Evolutionary conservation across 2,888 invertebrate species (phyloP).

Genomic region (Sycophila texana): DNA sequence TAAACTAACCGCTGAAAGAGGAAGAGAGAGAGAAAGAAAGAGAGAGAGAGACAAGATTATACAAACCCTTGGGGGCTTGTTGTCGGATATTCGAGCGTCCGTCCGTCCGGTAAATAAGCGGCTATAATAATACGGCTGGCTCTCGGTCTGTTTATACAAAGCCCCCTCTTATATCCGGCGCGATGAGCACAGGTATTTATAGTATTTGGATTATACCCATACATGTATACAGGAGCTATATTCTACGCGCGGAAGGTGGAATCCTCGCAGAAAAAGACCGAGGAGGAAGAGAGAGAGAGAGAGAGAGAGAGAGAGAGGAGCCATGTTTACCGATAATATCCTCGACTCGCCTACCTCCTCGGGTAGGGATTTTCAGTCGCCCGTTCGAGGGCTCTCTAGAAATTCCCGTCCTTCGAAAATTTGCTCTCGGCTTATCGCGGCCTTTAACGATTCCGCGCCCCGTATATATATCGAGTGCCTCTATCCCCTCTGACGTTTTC

Average conservation of each 20-base stretch:
- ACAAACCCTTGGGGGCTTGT: conserved; percentile 4
- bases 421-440: conserved; percentile 60
- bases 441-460: conserved; percentile 42
- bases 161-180: conserved; percentile 62
- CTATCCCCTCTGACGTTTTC: not conserved
- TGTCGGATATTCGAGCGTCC: not conserved
- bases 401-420: conserved; percentile 64
- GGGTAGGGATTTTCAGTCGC: conserved; percentile 30
- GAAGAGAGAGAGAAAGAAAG: not conserved
- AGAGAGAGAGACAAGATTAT: not conserved
- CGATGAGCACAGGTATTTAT: conserved; percentile 71
- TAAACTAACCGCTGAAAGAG: not conserved
- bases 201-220: conserved; percentile 70
- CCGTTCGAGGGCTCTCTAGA: conserved; percentile 48
- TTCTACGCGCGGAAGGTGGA: not conserved
- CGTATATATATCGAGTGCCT: conserved; percentile 10
- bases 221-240: conserved; percentile 48
- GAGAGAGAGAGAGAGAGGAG: conserved; percentile 60
- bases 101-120: conserved; percentile 43
- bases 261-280: conserved; percentile 51
- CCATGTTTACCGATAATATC: conserved; percentile 72
- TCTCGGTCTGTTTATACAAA: conserved; percentile 33
- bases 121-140: conserved; percentile 34
- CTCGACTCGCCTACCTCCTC: conserved; percentile 7
- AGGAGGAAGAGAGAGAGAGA: not conserved